Conservation (phyloP, 2,113 vertebrate genomes). For the Odobenus rosmarus region DNA sequence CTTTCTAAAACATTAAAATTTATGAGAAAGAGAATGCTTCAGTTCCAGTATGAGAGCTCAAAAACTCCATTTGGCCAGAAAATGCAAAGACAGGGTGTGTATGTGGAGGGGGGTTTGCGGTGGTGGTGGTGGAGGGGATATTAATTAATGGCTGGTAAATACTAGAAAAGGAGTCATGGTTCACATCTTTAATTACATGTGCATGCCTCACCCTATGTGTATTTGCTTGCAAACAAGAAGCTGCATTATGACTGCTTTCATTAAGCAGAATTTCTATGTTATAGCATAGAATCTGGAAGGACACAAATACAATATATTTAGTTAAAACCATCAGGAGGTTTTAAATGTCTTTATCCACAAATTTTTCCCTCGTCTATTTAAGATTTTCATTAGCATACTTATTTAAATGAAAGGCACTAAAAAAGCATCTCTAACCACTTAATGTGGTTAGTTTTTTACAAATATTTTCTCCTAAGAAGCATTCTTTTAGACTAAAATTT, state of each 20-base stretch:
- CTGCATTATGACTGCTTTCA: background rate
- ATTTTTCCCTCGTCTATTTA: conserved; percentile 29
- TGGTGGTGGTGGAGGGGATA: background rate
- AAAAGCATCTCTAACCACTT: conserved; percentile 26
- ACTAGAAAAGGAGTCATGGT: background rate
- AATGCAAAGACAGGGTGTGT: background rate
- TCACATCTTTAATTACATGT: background rate
- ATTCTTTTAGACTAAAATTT: conserved; percentile 36
- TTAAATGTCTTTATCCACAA: conserved; percentile 33
- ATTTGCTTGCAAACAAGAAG: conserved; percentile 31
- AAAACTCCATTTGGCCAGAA: background rate
- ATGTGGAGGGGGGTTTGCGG: background rate
- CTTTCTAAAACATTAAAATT: background rate
- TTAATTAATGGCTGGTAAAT: background rate
- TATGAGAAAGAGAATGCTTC: background rate
- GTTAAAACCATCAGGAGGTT: background rate
- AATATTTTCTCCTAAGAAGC: conserved; percentile 40
- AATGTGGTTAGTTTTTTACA: conserved; percentile 36
- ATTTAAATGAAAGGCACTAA: conserved; percentile 37
- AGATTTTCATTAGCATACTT: conserved; percentile 35
- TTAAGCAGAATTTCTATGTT: conserved; percentile 39
- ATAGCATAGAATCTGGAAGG: background rate
- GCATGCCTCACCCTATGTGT: background rate
- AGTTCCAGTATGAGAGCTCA: conserved; percentile 16
- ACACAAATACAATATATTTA: conserved; percentile 43